These are phyloP conservation scores for Lagodon rhomboides DNA, from an alignment of 2,797 vertebrate genomes.

Conservation along the genomic window DNA sequence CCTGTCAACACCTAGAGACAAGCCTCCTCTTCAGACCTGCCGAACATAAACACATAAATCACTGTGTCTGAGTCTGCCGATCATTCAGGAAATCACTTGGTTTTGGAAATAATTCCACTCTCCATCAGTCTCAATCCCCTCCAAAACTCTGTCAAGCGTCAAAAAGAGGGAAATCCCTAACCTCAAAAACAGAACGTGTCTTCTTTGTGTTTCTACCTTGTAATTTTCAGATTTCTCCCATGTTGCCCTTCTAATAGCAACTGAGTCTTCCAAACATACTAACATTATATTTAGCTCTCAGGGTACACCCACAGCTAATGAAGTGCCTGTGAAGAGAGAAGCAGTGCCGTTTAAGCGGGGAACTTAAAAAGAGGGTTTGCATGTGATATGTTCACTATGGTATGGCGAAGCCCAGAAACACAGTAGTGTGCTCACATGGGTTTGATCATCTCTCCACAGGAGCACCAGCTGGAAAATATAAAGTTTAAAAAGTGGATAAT, in stretches of 20 bases:
- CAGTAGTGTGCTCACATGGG: conserved; percentile 16
- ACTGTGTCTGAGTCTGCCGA: conserved; percentile 10
- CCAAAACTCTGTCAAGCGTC: conserved; percentile 4
- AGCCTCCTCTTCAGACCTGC: conserved; percentile 5
- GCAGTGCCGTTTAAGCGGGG: conserved; percentile 1
- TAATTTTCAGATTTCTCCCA: conserved; percentile 33
- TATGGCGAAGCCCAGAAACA: conserved; percentile 7
- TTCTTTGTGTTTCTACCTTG: conserved; percentile 13
- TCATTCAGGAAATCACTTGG: not conserved
- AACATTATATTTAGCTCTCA: conserved; percentile 34
- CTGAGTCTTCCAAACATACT: conserved; percentile 46
- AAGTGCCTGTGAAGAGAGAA: conserved; percentile 26
- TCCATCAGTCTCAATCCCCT: not conserved
- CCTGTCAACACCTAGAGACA: not conserved
- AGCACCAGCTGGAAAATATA: conserved; percentile 52
- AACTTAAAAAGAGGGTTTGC: conserved; percentile 13
- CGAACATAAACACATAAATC: conserved; percentile 14
- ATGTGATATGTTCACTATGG: conserved; percentile 19
- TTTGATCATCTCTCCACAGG: conserved; percentile 38
- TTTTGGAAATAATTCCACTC: conserved; percentile 6
- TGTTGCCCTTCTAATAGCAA: conserved; percentile 8
- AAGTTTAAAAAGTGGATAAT: conserved; percentile 22
- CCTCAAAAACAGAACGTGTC: conserved; percentile 23
- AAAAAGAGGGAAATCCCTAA: conserved; percentile 25
- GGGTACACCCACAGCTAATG: conserved; percentile 43